Evolutionary conservation across 92 coral and sea anemone genomes (phyloP).

Genomic region (Muricea muricata): DNA sequence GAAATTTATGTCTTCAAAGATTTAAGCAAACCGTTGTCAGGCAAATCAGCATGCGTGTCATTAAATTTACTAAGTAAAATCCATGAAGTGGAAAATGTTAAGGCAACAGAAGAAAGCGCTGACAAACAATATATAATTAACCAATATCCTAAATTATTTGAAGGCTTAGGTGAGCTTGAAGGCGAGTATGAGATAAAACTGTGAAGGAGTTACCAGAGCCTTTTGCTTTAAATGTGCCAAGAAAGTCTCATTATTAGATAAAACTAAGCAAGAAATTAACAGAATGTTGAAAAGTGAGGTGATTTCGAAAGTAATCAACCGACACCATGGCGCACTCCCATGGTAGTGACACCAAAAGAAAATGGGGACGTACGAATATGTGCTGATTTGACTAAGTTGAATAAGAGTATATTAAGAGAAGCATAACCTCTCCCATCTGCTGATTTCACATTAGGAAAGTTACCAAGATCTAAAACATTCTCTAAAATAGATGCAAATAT

Average conservation of each 20-base stretch:
- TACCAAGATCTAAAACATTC: slow-evolving; percentile 59
- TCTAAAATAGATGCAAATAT: slow-evolving; percentile 63
- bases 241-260: slow-evolving; percentile 45
- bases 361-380: slow-evolving; percentile 65
- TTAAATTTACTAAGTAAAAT: no score
- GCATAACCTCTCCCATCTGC: slow-evolving; percentile 56
- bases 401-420: slow-evolving; percentile 54
- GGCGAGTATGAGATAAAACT: no score
- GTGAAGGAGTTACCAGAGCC: slow-evolving; percentile 50
- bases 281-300: slow-evolving; percentile 46
- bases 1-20: no score
- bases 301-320: slow-evolving; percentile 52
- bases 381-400: slow-evolving; percentile 50
- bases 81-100: no score
- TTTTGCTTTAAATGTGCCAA: slow-evolving; percentile 58
- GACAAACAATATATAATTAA: no score
- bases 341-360: slow-evolving; percentile 47
- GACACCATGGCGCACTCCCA: slow-evolving; percentile 51
- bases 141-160: no score
- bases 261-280: slow-evolving; percentile 50
- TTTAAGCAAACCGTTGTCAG: no score
- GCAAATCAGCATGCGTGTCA: no score
- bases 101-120: no score
- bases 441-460: slow-evolving; percentile 37
- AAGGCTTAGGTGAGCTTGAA: no score